Conservation (phyloP, 2,888 invertebrate genomes). For the Drosophila aldrichi region DNA sequence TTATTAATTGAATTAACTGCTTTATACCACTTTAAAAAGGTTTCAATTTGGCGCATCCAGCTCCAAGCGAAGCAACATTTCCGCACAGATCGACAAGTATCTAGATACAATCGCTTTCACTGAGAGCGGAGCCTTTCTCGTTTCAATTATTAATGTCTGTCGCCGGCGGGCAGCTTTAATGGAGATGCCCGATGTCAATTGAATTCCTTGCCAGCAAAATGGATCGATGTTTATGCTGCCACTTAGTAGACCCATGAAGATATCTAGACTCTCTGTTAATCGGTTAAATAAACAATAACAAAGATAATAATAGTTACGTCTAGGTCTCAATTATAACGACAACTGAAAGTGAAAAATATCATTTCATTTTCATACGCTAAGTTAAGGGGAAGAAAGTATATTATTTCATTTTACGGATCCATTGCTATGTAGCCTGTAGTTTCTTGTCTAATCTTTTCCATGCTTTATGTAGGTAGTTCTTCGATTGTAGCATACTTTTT, state of each 20-base stretch:
- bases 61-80: conserved; percentile 20
- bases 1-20: conserved; percentile 78
- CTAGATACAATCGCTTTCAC: conserved; percentile 68
- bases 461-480: too few species aligned
- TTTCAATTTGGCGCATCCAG: conserved; percentile 47
- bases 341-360: too few species aligned
- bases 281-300: conserved; percentile 38
- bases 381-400: too few species aligned
- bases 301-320: too few species aligned
- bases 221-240: conserved; percentile 14
- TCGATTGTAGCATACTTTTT: too few species aligned
- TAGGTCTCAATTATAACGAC: too few species aligned
- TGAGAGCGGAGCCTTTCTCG: conserved; percentile 19
- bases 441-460: too few species aligned
- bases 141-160: conserved; percentile 7
- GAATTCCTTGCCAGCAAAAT: not conserved
- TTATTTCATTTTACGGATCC: too few species aligned
- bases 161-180: not conserved
- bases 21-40: conserved; percentile 76
- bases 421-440: too few species aligned
- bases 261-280: conserved; percentile 36
- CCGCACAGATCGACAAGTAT: conserved; percentile 55
- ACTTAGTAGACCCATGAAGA: conserved; percentile 2
- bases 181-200: conserved; percentile 50
- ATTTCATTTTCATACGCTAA: too few species aligned